Evolutionary conservation across 2,113 vertebrate genomes (phyloP).

Genomic region (Xyliphius kryptos): DNA sequence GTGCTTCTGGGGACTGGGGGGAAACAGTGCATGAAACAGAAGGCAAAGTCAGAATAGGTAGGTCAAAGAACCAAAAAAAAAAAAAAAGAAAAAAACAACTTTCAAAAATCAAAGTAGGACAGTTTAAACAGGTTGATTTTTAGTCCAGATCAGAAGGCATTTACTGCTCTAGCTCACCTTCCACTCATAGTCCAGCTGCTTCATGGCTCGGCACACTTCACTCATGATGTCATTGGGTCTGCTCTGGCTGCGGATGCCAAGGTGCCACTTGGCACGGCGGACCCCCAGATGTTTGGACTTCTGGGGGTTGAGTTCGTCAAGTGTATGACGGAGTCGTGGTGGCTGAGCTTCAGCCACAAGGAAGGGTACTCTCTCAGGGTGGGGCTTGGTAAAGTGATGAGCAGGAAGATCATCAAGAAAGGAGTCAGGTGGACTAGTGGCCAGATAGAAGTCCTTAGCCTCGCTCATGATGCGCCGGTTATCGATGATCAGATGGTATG

Average conservation of each 20-base stretch:
- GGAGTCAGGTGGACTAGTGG: constrained; percentile 89
- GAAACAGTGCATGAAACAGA: no score
- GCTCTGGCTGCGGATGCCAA: constrained; percentile 95
- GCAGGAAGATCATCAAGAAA: constrained; percentile 87
- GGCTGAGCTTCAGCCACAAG: constrained; percentile 79
- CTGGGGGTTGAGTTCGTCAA: constrained; percentile 94
- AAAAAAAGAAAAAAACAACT: no score
- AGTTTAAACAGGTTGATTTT: no score
- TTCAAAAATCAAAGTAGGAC: no score
- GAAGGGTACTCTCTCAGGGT: constrained; percentile 91
- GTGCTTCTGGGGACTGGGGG: no score
- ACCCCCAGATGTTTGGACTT: constrained; percentile 96
- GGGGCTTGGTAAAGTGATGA: constrained; percentile 67
- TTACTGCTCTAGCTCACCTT: no score
- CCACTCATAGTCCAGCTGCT: constrained; percentile 96
- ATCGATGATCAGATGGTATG: constrained; percentile 98
- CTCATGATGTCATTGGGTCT: constrained; percentile 96
- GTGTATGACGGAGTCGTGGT: constrained; percentile 80
- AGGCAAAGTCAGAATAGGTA: no score
- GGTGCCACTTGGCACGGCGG: constrained; percentile 91
- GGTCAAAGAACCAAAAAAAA: no score
- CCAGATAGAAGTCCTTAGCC: constrained; percentile 97
- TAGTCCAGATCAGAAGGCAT: no score
- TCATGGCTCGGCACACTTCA: constrained; percentile 96
- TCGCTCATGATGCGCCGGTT: constrained; percentile 98